Conservation (phyloP, 2,113 vertebrate species). For the Butastur rufipennis region DNA sequence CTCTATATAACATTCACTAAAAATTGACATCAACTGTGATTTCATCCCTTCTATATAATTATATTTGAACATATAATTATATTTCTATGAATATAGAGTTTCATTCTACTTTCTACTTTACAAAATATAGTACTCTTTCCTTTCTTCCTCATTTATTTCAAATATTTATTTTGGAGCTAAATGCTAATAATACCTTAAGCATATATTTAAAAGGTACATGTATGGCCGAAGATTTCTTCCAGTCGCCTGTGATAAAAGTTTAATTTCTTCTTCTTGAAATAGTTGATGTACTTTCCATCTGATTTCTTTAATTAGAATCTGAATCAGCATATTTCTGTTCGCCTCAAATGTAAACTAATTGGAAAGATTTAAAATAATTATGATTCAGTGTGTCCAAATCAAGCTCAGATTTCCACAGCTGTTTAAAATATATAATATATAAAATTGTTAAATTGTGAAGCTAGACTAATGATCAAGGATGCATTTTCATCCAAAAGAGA, state of each 20-base stretch:
- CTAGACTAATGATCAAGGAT: not conserved
- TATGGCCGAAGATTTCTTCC: not conserved
- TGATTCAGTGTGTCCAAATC: not conserved
- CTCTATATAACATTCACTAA: constrained; percentile 23
- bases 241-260: not conserved
- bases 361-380: not conserved
- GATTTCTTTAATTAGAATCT: constrained; percentile 4
- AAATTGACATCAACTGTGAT: constrained; percentile 34
- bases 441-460: not conserved
- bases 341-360: not conserved
- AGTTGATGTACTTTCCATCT: not conserved
- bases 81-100: constrained; percentile 3
- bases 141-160: not conserved
- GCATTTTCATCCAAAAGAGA: not conserved
- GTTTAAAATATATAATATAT: not conserved
- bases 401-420: not conserved
- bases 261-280: not conserved
- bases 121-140: not conserved
- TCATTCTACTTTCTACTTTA: not conserved
- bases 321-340: not conserved
- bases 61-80: constrained; percentile 42
- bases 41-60: constrained; percentile 55
- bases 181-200: not conserved
- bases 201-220: not conserved
- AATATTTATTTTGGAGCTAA: not conserved